phyloP scores from a whole-genome alignment of 2,113 vertebrate species.

The Psephotus haematonotus region DNA sequence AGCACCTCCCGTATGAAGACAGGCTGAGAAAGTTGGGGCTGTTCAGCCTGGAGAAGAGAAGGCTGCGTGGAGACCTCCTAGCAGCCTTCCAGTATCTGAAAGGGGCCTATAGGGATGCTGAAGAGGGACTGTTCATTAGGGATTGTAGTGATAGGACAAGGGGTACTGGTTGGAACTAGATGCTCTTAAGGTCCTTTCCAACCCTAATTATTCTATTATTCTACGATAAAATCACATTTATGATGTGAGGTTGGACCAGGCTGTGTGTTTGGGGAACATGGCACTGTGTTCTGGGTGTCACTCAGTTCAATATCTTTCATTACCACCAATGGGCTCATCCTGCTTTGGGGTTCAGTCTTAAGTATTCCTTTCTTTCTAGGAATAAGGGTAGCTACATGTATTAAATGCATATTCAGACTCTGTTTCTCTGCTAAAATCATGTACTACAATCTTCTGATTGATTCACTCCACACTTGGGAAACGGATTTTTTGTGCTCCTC shows the following conservation, averaged over 20 bases:
- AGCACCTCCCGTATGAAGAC: too few species aligned
- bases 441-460: not conserved
- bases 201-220: too few species aligned
- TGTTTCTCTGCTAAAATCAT: not conserved
- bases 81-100: too few species aligned
- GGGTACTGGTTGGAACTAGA: too few species aligned
- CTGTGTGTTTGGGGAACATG: not conserved
- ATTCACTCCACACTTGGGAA: not conserved
- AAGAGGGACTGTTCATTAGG: too few species aligned
- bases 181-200: too few species aligned
- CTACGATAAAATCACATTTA: not conserved
- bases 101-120: too few species aligned
- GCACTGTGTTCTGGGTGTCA: not conserved
- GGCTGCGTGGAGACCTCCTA: too few species aligned
- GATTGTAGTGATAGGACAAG: too few species aligned
- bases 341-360: not conserved
- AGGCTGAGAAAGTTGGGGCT: too few species aligned
- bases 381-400: not conserved
- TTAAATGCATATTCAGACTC: not conserved
- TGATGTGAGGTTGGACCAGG: not conserved
- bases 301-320: not conserved
- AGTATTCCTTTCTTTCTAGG: not conserved
- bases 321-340: too few species aligned
- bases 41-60: too few species aligned
- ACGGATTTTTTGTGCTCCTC: not conserved